Evolutionary conservation across 2,113 vertebrate species (phyloP), one percentile per base, ranked within the genome.

Genomic region (Gavia stellata): DNA sequence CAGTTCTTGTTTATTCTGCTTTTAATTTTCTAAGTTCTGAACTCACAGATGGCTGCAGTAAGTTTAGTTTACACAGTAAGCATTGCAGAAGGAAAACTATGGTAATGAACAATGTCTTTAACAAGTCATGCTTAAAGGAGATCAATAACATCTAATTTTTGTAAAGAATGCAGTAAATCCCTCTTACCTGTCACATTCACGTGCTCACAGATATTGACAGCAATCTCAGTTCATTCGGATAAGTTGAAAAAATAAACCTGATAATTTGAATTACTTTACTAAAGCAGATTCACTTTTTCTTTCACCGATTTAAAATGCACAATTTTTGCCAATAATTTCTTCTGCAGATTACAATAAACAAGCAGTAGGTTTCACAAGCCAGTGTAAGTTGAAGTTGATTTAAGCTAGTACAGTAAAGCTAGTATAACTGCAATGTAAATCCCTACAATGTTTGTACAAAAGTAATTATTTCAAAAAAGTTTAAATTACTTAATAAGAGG

Each of bases 221-320:
- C 59, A 85, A 91, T 90, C 92, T 96, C 82, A 79, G 68, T 45
- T 96, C 90, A 70, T 88, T 78, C 81, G 70, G 72, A 65, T 77
- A 92, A 82, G 88, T 13, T 77, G 70, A 86, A 96, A 97, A 68
- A 28, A 59, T 56, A 70, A 66, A 86, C 42, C 13, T 47, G 45
- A 38, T 90, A 40, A 66, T 92, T 91, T 62, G 91, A 96, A 91
- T 71, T 66, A 61, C 62, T 18, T 61, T 52, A 81, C 12, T 65
- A 50, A 67, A 71, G 88, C n/a, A n/a, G 15, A 83, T 38, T 68
- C 28, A 36, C 36, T 81, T 93, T 81, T 87, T 56, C 50, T 86
- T 85, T 92, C 66, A 53, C 9, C 9, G 8, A 87, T 38, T 23
- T 44, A 42, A 74, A 58, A 34, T 16, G 73, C 9, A 8, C 36